phyloP scores from a whole-genome alignment of 2,797 vertebrate species.

The Crocidura indochinensis region DNA sequence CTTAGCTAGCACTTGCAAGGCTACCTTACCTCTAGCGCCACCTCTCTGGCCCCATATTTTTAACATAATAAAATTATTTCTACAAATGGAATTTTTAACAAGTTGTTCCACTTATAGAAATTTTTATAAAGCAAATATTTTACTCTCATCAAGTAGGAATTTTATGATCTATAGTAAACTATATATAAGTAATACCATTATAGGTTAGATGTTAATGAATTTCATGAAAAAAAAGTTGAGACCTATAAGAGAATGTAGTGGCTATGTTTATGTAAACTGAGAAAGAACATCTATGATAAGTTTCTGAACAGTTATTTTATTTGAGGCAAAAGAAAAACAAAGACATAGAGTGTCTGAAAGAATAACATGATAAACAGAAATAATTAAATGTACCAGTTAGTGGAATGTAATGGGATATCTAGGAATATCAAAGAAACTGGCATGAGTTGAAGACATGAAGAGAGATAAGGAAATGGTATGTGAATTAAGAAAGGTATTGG shows the following conservation, averaged over 20 bases:
- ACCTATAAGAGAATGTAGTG: neutral
- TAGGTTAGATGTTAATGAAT: neutral
- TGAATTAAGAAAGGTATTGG: neutral
- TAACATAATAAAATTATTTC: too few relatives aligned
- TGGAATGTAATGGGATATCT: neutral
- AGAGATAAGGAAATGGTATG: neutral
- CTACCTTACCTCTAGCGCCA: too few relatives aligned
- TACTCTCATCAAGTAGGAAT: neutral
- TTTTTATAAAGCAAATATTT: neutral
- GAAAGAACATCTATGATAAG: neutral
- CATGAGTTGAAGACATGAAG: neutral
- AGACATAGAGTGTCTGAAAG: neutral
- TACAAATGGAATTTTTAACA: too few relatives aligned
- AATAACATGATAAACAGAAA: neutral
- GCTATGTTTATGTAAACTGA: neutral
- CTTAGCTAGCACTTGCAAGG: too few relatives aligned
- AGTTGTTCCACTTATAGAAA: too few relatives aligned
- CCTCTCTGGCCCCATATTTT: too few relatives aligned
- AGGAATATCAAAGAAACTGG: neutral
- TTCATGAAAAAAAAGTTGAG: neutral
- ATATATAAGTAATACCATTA: neutral
- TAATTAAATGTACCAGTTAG: neutral
- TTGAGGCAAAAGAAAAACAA: neutral
- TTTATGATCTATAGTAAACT: neutral
- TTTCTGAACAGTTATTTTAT: neutral